Conservation (phyloP, 2,113 vertebrate species). For the Pithys albifrons region DNA sequence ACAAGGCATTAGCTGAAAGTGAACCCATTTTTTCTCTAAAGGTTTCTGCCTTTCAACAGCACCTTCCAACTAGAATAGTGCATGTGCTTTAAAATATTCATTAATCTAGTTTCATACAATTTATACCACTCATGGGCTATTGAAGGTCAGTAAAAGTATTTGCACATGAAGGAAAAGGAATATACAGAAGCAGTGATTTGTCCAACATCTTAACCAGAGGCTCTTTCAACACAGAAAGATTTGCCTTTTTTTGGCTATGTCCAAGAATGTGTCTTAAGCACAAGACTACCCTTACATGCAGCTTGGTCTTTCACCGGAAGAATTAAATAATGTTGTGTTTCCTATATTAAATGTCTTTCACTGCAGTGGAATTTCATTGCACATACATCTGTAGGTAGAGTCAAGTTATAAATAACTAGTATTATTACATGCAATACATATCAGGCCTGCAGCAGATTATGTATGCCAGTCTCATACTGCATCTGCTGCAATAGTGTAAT, state of each 20-base stretch:
- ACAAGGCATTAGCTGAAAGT: background rate
- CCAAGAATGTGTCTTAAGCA: background rate
- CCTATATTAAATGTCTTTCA: constrained; percentile 22
- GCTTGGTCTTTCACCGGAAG: background rate
- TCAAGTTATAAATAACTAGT: constrained; percentile 58
- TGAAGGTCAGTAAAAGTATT: background rate
- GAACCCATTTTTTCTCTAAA: background rate
- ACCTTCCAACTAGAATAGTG: background rate
- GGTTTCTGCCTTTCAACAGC: background rate
- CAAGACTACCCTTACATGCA: background rate
- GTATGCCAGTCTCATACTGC: constrained; percentile 5
- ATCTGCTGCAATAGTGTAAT: constrained; percentile 22
- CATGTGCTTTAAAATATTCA: background rate
- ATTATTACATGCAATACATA: constrained; percentile 29
- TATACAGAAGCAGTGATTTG: background rate
- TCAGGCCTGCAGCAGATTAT: constrained; percentile 45
- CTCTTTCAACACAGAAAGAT: too few species aligned
- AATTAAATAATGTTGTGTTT: background rate
- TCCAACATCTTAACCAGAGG: background rate
- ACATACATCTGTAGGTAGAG: constrained; percentile 11
- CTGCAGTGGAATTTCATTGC: constrained; percentile 12
- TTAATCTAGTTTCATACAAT: background rate
- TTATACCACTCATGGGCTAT: background rate
- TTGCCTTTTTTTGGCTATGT: too few species aligned
- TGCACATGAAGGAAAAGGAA: background rate